Percentiles rank a stretch among this genome's conserved stretches.
phyloP scores from a whole-genome alignment of 2,888 invertebrate genomes.

The Euzophera pinguis region DNA sequence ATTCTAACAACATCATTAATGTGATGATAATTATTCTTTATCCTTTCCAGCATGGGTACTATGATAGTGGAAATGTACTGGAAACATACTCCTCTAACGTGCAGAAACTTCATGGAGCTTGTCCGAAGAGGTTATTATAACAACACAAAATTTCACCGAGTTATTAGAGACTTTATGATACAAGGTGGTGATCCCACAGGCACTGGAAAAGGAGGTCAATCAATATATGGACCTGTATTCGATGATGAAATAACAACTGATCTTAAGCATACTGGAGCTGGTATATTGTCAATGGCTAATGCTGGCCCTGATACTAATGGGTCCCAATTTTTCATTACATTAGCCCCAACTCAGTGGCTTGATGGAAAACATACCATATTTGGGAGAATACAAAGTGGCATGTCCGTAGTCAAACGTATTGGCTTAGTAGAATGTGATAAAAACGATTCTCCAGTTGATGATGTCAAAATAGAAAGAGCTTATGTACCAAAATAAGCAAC shows the following conservation, averaged over 20 bases:
- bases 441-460: conserved; percentile 94
- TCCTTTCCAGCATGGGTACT: conserved; percentile 90
- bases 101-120: conserved; percentile 98
- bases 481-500: conserved; percentile 52
- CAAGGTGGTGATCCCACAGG: conserved; percentile 99
- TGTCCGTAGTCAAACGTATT: conserved; percentile 94
- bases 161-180: conserved; percentile 96
- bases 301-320: conserved; percentile 98
- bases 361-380: conserved; percentile 99
- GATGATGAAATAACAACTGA: conserved; percentile 97
- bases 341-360: conserved; percentile 98
- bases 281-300: conserved; percentile 98
- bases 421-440: conserved; percentile 96
- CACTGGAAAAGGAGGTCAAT: conserved; percentile 96
- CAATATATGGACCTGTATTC: conserved; percentile 97
- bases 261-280: conserved; percentile 96
- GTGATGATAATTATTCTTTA: neutral
- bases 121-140: conserved; percentile 96
- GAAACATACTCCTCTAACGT: conserved; percentile 99
- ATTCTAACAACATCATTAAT: no score
- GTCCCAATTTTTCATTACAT: conserved; percentile 98
- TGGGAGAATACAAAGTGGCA: conserved; percentile 92
- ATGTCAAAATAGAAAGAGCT: conserved; percentile 85
- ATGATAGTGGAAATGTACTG: conserved; percentile 96
- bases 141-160: conserved; percentile 96